Percentiles rank a stretch among this genome's conserved stretches.
Evolutionary conservation across 1,140 invertebrate genomes (phyloP).

Genomic region (Pogonomyrmex californicus): DNA sequence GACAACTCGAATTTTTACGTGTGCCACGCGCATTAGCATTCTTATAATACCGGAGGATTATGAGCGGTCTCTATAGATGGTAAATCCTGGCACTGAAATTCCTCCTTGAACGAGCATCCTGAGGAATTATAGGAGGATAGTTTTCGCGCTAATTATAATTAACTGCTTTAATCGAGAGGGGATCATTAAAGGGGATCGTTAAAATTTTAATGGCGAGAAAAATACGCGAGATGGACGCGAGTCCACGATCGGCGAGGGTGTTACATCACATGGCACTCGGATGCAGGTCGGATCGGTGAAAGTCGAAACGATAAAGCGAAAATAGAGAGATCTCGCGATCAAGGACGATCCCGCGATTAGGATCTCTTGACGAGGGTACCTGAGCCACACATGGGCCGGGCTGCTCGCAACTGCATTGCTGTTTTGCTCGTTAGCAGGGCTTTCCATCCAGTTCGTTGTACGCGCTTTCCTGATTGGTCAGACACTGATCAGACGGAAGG

Average conservation of each 20-base stretch:
- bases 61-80: not conserved
- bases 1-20: not conserved
- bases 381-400: conserved; percentile 86
- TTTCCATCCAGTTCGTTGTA: conserved; percentile 85
- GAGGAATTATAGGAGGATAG: not conserved
- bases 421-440: conserved; percentile 85
- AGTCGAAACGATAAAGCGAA: conserved; percentile 72
- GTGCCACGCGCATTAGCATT: not conserved
- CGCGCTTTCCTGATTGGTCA: conserved; percentile 85
- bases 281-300: conserved; percentile 70
- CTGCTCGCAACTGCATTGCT: conserved; percentile 86
- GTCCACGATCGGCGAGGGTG: conserved; percentile 69
- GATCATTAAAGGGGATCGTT: conserved; percentile 7
- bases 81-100: not conserved
- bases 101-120: not conserved
- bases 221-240: conserved; percentile 1
- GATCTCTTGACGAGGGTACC: conserved; percentile 84
- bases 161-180: not conserved
- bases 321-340: conserved; percentile 72
- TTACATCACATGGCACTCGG: conserved; percentile 61
- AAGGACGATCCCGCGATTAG: conserved; percentile 71
- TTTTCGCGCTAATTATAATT: not conserved
- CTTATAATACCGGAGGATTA: not conserved
- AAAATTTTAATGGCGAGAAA: not conserved
- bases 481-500: conserved; percentile 76